Base-by-base conservation (phyloP, 1,140 invertebrate genomes). In the Dendrolimus punctatus region DNA sequence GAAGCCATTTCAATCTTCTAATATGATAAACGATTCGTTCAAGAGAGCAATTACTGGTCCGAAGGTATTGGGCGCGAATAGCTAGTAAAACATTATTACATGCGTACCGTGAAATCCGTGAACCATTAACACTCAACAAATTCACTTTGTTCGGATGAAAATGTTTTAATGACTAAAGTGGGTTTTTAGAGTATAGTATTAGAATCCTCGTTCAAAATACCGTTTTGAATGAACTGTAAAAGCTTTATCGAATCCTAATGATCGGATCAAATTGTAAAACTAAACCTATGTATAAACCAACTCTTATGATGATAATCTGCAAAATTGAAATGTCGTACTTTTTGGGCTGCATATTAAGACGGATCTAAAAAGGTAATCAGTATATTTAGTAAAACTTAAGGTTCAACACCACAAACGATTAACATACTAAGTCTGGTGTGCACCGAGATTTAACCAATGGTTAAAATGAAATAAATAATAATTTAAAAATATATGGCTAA, bases 21-120 rank as follows among this genome's bases (percentile, higher is more conserved):
- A 76, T 70, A 67, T 68, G 71, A 79, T 79, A 78, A 77, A 68
- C 71, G 68, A 80, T 80, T 80, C 62, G 76, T 76, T 77, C 71
- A 56, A 73, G 65, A 61, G 65, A 60, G 56, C 72, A 75, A 75
- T 75, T 75, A 75, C 59, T 49, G 44, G 23, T 23, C 53, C 39
- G 62, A 51, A 49, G 49, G 63, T 63, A 69, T 64, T 61, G 60
- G 50, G 70, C 39, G 61, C 64, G 62, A 64, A 62, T 63, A 68
- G 66, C 50, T 57, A 47, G 53, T 46, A 57, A 51, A 60, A 57
- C 57, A 57, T 9, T 44, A 36, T 51, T 60, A 58, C 61, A 62
- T 49, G 52, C 53, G 55, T 47, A 45, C 65, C 60, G 57, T 66
- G 60, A 71, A 71, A 74, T 68, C 66, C 57, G 52, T 60, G 56